Percentiles rank a stretch among this genome's conserved stretches.
phyloP scores from a whole-genome alignment of 2,113 vertebrate genomes.

The Cygnus buccinator region DNA sequence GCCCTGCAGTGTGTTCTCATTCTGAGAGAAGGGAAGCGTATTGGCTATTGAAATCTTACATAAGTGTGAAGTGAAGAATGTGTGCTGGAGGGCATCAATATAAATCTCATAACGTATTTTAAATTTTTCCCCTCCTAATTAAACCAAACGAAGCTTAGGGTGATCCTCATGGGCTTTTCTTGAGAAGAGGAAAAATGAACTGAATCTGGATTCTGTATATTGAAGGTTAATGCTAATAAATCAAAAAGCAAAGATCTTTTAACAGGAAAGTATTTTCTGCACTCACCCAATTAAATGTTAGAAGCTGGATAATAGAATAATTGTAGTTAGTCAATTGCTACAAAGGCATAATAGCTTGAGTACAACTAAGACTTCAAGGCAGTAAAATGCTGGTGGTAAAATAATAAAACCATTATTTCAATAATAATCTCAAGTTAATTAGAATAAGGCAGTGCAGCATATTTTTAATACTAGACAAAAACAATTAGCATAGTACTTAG shows the following conservation, averaged over 20 bases:
- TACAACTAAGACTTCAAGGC: constrained; percentile 48
- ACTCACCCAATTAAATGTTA: constrained; percentile 59
- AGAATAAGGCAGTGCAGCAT: constrained; percentile 41
- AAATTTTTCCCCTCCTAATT: neutral
- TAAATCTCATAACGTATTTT: neutral
- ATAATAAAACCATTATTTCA: constrained; percentile 71
- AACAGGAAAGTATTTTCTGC: constrained; percentile 35
- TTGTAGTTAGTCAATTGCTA: constrained; percentile 69
- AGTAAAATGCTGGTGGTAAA: constrained; percentile 60
- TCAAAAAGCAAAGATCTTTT: constrained; percentile 59
- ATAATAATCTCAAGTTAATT: constrained; percentile 70
- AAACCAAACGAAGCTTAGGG: neutral
- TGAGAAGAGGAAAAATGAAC: neutral
- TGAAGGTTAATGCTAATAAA: constrained; percentile 57
- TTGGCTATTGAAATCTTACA: constrained; percentile 2
- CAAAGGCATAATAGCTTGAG: constrained; percentile 62
- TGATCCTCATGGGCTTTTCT: neutral
- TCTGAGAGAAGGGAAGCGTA: neutral
- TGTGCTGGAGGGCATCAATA: constrained; percentile 29
- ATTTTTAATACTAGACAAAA: constrained; percentile 68
- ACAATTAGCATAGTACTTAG: constrained; percentile 62
- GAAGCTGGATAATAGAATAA: constrained; percentile 62
- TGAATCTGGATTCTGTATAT: neutral
- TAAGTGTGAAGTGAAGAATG: constrained; percentile 17
- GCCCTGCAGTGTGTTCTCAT: neutral